Conservation (phyloP, 2,888 invertebrate species). For the Lasioglossum oenotherae region DNA sequence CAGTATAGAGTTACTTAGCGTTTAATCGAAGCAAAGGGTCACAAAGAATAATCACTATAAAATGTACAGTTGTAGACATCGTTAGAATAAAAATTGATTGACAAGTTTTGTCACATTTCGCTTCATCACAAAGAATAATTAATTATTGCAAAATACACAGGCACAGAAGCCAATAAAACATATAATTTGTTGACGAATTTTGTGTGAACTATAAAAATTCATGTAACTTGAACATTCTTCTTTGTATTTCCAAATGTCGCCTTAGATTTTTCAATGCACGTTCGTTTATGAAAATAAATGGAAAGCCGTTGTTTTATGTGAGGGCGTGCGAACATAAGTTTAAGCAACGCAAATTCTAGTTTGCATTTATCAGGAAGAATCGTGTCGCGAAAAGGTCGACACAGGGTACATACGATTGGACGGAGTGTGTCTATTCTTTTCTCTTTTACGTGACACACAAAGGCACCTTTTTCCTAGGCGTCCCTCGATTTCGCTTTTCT, state of each 20-base stretch:
- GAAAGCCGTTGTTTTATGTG: not conserved
- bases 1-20: not conserved
- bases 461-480: conserved; percentile 10
- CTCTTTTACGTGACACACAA: not conserved
- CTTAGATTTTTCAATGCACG: not conserved
- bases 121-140: not conserved
- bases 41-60: not conserved
- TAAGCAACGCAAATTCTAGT: not conserved
- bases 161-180: not conserved
- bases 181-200: not conserved
- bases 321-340: not conserved
- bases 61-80: not conserved
- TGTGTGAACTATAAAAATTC: not conserved
- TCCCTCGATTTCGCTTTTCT: conserved; percentile 40
- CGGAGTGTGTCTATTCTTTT: conserved; percentile 11
- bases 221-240: not conserved
- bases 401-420: conserved; percentile 6
- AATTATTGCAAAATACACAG: not conserved
- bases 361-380: not conserved
- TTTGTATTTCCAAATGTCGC: not conserved
- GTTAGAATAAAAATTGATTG: not conserved
- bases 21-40: not conserved
- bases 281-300: not conserved
- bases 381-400: not conserved
- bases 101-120: no score